These are phyloP conservation scores for Oxystoma pomonae DNA, from an alignment of 2,888 invertebrate species.

Conservation along the genomic window DNA sequence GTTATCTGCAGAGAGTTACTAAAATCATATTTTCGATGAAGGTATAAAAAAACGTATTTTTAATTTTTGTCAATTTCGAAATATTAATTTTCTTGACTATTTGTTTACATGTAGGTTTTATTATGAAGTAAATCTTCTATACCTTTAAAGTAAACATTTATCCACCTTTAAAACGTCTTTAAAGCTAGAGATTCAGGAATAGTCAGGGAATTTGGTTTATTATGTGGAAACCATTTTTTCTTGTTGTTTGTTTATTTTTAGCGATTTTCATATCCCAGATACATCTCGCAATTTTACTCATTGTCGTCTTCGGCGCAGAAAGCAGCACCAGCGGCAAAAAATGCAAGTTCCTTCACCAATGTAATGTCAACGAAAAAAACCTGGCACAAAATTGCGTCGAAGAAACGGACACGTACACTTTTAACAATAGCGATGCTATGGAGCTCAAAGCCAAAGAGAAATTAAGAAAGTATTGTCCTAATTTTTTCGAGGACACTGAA, in stretches of 20 bases:
- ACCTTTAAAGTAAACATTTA: too few species aligned
- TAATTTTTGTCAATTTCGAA: too few species aligned
- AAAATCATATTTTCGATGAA: too few species aligned
- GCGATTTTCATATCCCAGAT: not conserved
- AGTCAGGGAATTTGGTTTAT: too few species aligned
- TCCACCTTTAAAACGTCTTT: too few species aligned
- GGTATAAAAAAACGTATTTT: too few species aligned
- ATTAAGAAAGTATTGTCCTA: conserved; percentile 60
- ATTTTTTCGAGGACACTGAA: conserved; percentile 47
- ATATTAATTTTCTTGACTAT: too few species aligned
- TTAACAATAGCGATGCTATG: conserved; percentile 37
- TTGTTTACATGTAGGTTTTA: too few species aligned
- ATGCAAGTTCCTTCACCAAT: conserved; percentile 26
- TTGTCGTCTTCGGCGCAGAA: not conserved
- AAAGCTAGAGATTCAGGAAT: too few species aligned
- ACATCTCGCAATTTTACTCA: not conserved
- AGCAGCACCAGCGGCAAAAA: conserved; percentile 4
- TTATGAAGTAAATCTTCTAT: too few species aligned
- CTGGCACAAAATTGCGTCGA: conserved; percentile 30
- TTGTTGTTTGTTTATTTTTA: not conserved
- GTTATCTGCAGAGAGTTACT: too few species aligned
- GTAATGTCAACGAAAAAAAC: conserved; percentile 22
- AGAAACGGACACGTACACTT: conserved; percentile 38
- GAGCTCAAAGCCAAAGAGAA: conserved; percentile 41
- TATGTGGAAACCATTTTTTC: too few species aligned